A percentile compares a stretch with the other conserved stretches of the same genome.
Evolutionary conservation across 2,113 vertebrate species (phyloP).

Genomic region (Cheilinus undulatus): DNA sequence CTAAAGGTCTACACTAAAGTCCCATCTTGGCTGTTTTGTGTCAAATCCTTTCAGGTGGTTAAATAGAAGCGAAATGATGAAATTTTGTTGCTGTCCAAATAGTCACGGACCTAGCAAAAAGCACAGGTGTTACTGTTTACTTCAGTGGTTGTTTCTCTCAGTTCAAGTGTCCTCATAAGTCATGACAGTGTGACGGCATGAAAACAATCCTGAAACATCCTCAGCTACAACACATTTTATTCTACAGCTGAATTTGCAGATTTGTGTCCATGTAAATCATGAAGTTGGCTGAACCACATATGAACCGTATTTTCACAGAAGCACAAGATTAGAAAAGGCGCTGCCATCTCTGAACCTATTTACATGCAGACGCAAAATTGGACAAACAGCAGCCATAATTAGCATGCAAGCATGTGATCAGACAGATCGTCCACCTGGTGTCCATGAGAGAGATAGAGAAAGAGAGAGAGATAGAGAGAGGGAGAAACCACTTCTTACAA

Average conservation of each 20-base stretch:
- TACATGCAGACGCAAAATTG: slow-evolving; percentile 32
- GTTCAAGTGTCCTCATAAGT: background rate
- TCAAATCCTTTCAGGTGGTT: too few relatives aligned
- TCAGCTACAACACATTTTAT: background rate
- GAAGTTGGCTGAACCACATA: slow-evolving; percentile 43
- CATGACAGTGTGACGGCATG: background rate
- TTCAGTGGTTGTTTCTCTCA: background rate
- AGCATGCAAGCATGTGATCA: slow-evolving; percentile 37
- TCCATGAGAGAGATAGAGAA: slow-evolving; percentile 21
- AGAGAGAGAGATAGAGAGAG: slow-evolving; percentile 7
- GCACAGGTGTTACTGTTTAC: background rate
- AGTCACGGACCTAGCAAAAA: too few relatives aligned
- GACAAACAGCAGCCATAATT: slow-evolving; percentile 40
- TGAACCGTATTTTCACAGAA: slow-evolving; percentile 56
- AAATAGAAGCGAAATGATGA: too few relatives aligned
- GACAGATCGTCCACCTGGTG: slow-evolving; percentile 55
- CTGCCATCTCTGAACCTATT: slow-evolving; percentile 41
- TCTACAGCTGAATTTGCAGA: slow-evolving; percentile 18
- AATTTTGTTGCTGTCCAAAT: too few relatives aligned
- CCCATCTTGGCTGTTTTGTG: too few relatives aligned
- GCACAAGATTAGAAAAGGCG: slow-evolving; percentile 28
- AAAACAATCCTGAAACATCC: background rate
- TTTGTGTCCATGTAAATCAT: slow-evolving; percentile 13
- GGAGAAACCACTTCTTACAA: slow-evolving; percentile 35
- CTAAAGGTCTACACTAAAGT: too few relatives aligned